Percentiles rank a stretch among this genome's conserved stretches.
Conservation (phyloP, 2,797 vertebrate species). For the Gallinago nigripennis region DNA sequence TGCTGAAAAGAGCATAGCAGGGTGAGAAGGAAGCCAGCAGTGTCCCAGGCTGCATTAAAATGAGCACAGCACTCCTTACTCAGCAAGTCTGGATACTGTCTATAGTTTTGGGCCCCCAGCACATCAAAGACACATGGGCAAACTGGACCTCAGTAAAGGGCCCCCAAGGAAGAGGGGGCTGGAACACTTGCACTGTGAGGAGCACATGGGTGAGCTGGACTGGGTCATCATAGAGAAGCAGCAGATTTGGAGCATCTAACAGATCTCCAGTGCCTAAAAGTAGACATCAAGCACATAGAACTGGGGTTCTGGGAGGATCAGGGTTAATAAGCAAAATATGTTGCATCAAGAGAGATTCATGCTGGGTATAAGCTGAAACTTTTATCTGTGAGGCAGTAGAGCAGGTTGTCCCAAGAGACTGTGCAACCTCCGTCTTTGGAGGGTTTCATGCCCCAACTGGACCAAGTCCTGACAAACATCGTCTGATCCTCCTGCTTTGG, state of each 20-base stretch:
- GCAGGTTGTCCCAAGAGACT: neutral
- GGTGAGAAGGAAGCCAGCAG: fast-evolving
- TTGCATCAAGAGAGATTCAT: neutral
- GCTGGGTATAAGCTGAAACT: neutral
- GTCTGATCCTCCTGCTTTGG: neutral
- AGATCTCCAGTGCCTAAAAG: neutral
- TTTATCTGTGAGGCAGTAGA: neutral
- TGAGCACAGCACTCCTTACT: neutral
- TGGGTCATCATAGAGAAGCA: neutral
- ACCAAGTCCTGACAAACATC: neutral
- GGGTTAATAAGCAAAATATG: neutral
- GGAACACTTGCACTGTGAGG: neutral
- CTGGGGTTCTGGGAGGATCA: neutral
- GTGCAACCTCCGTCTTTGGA: neutral
- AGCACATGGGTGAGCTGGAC: neutral
- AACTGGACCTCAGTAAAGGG: fast-evolving
- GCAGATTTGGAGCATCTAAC: neutral
- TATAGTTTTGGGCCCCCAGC: too few species aligned
- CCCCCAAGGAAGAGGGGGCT: fast-evolving
- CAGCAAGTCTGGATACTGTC: neutral
- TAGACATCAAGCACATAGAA: neutral
- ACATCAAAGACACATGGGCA: neutral
- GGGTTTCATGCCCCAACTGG: neutral
- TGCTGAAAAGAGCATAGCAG: neutral
- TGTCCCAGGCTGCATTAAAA: neutral